These are phyloP conservation scores for Cephus sareptanus DNA, from an alignment of 2,888 invertebrate species.

Conservation along the genomic window DNA sequence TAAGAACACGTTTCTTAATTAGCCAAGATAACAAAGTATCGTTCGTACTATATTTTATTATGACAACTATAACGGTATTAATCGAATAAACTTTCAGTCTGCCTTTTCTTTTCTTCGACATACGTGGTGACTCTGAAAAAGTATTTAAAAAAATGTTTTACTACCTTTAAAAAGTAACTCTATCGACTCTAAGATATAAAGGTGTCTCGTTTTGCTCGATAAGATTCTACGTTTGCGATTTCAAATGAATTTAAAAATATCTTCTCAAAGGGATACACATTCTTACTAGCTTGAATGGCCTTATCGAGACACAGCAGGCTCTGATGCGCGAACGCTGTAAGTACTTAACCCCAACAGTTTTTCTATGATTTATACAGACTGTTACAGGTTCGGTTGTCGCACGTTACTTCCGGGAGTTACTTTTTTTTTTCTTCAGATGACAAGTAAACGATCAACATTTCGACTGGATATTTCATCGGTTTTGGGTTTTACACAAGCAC, in stretches of 20 bases:
- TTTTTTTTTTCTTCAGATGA: neutral
- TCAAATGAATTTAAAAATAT: constrained; percentile 4
- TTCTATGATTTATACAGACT: constrained; percentile 43
- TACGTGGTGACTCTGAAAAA: neutral
- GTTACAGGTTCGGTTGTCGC: constrained; percentile 18
- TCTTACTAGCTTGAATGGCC: constrained; percentile 19
- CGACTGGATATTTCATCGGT: neutral
- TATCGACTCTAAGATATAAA: neutral
- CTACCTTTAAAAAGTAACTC: neutral
- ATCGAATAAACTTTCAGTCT: neutral
- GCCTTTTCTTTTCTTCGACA: neutral
- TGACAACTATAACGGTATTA: neutral
- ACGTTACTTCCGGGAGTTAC: constrained; percentile 31
- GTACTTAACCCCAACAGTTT: constrained; percentile 48
- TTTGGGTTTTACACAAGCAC: constrained; percentile 9
- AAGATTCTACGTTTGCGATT: neutral
- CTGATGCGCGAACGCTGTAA: constrained; percentile 56
- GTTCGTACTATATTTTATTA: neutral
- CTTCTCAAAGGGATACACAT: neutral
- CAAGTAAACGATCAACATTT: neutral
- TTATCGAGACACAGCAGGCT: constrained; percentile 49
- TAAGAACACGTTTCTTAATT: neutral
- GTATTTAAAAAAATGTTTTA: neutral
- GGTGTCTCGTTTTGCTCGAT: neutral
- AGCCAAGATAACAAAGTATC: neutral